Evolutionary conservation across 2,888 invertebrate genomes (phyloP).

Genomic region (Calameuta idolon): DNA sequence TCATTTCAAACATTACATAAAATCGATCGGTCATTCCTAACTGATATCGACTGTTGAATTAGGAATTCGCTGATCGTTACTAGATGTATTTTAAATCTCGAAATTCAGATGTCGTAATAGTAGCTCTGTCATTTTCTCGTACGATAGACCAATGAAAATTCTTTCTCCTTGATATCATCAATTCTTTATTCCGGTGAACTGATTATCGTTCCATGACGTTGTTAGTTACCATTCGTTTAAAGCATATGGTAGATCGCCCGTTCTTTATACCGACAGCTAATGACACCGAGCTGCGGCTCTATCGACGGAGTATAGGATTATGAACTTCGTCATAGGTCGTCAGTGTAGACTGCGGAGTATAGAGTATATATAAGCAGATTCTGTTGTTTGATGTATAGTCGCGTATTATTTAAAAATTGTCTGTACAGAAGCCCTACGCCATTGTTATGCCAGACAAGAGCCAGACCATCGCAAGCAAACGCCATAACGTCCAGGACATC

Average conservation of each 20-base stretch:
- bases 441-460: slow-evolving; percentile 53
- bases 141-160: background rate
- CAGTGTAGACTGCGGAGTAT: background rate
- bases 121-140: background rate
- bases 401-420: background rate
- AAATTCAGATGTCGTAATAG: background rate
- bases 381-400: background rate
- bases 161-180: no score
- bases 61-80: no score
- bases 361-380: background rate
- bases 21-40: background rate
- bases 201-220: background rate
- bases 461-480: slow-evolving; percentile 37
- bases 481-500: slow-evolving; percentile 15
- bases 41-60: background rate
- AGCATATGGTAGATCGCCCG: background rate
- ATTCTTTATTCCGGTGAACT: background rate
- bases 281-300: background rate
- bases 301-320: background rate
- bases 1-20: background rate
- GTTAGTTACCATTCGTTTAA: background rate
- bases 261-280: background rate
- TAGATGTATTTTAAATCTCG: background rate
- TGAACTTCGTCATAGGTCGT: background rate
- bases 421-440: slow-evolving; percentile 48